These are phyloP conservation scores for Tiliacea citrago DNA, from an alignment of 2,888 invertebrate species.

Conservation along the genomic window DNA sequence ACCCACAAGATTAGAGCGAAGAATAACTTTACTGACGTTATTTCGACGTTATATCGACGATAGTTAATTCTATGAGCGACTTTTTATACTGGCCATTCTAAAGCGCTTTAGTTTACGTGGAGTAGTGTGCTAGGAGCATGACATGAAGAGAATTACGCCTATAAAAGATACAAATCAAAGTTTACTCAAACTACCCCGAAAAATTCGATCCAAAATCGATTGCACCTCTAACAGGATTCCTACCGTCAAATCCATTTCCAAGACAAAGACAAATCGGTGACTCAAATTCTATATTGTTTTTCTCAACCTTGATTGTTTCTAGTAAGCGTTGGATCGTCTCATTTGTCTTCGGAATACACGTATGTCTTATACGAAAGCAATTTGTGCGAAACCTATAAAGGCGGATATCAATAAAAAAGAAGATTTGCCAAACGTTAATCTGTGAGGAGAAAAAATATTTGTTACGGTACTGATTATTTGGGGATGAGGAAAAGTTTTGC, in stretches of 20 bases:
- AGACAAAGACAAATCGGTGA: constrained; percentile 77
- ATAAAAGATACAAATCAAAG: neutral
- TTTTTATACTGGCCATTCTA: too few relatives aligned
- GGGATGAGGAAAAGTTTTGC: constrained; percentile 32
- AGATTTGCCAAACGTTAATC: constrained; percentile 58
- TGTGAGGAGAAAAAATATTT: constrained; percentile 40
- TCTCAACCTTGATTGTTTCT: constrained; percentile 72
- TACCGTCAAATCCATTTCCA: constrained; percentile 67
- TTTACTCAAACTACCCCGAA: constrained; percentile 2
- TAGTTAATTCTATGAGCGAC: too few relatives aligned
- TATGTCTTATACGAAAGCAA: constrained; percentile 67
- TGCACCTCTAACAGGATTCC: constrained; percentile 42
- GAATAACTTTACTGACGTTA: too few relatives aligned
- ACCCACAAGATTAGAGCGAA: too few relatives aligned
- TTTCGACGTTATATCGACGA: too few relatives aligned
- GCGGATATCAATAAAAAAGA: constrained; percentile 64
- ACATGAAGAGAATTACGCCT: neutral
- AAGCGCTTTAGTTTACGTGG: neutral
- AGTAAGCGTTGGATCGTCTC: constrained; percentile 65
- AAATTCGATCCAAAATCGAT: constrained; percentile 28
- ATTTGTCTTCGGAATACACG: constrained; percentile 69
- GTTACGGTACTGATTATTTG: constrained; percentile 53
- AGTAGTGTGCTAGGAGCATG: neutral
- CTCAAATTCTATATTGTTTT: constrained; percentile 75
- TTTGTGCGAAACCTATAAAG: constrained; percentile 64